These are phyloP conservation scores for Venustoraphidia nigricollis DNA, from an alignment of 2,888 invertebrate species.

Conservation along the genomic window DNA sequence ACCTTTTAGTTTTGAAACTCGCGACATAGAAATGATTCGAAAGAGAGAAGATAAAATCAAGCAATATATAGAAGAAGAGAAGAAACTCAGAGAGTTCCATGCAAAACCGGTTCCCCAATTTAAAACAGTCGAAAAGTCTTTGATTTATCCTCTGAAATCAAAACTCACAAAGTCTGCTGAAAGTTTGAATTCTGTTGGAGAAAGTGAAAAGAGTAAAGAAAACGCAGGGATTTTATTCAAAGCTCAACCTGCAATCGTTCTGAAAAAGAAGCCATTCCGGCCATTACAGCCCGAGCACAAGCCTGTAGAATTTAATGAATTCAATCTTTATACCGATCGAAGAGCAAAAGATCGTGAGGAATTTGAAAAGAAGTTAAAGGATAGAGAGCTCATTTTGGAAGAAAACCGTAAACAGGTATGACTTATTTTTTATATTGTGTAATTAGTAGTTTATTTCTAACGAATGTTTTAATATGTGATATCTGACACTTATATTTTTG, in stretches of 20 bases:
- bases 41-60: constrained; percentile 45
- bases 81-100: constrained; percentile 47
- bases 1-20: constrained; percentile 56
- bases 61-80: constrained; percentile 39
- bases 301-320: constrained; percentile 30
- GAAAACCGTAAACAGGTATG: constrained; percentile 9
- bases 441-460: neutral
- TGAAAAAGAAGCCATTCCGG: constrained; percentile 47
- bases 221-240: constrained; percentile 31
- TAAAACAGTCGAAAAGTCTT: neutral
- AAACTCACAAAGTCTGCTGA: no score
- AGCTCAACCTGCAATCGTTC: constrained; percentile 43
- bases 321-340: constrained; percentile 46
- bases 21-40: constrained; percentile 38
- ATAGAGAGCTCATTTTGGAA: constrained; percentile 28
- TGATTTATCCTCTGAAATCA: no score
- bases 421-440: neutral
- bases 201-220: no score
- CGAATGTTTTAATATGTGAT: no score
- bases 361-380: constrained; percentile 40
- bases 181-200: no score
- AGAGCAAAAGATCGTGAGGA: constrained; percentile 43
- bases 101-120: constrained; percentile 47
- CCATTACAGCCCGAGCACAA: constrained; percentile 35
- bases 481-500: no score